Base-by-base conservation (phyloP, 2,113 vertebrate species). In the Hemichromis elongatus region DNA sequence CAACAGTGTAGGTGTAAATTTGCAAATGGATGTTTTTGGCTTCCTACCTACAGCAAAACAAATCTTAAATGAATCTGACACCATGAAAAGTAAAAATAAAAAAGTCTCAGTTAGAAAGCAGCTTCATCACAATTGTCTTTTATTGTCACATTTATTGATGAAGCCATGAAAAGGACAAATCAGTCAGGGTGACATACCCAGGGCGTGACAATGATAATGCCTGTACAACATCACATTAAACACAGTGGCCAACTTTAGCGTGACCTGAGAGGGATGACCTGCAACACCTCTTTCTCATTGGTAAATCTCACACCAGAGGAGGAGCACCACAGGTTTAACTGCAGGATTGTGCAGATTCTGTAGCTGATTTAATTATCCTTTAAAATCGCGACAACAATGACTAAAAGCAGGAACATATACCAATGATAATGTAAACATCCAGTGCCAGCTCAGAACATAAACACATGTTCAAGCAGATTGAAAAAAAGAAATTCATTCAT, bases 231-330 rank as follows among this genome's bases (percentile, higher is more conserved):
- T 81, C 55, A 91, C 78, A 91, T 30, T 75, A 93, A 90, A 93
- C 77, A 79, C 35, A 66, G 84, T 3, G 42, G 81, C 78, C 83
- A 82, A 90, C 61, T 88, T 93, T 85, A 84, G 54, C 86, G 84
- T 83, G 90, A 87, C 91, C 89, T 85, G 94, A 94, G 95, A 96
- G 95, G 94, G 94, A 95, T 95, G 96, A 94, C 96, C 96, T 88
- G 96, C 95, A 96, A 94, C 95, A 89, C 95, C 94, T 95, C 94
- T 88, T 90, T 92, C 63, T 93, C 83, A 85, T 88, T 79, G 63
- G 83, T 88, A 89, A 80, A 47, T 84, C 77, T 87, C 78, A 84
- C 70, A 70, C 86, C 61, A 87, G 81, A 91, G 47, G 87, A 83
- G 80, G 45, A 90, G 88, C 89, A 90, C 85, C 84, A 85, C 77